Conservation (phyloP, 2,888 invertebrate species). For the Horisme vitalbata region DNA sequence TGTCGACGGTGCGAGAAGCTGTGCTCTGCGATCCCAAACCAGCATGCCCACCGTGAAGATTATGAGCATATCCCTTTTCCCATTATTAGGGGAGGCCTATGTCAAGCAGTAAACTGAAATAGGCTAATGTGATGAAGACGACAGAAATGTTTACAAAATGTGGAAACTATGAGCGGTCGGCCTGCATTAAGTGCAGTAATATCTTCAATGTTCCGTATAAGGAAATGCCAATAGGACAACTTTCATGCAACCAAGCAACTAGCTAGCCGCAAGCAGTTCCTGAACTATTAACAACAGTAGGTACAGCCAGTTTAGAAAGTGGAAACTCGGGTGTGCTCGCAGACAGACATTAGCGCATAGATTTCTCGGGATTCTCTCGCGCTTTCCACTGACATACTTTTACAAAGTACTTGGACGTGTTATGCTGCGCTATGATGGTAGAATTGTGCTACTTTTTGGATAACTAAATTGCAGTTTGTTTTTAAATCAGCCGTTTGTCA, state of each 20-base stretch:
- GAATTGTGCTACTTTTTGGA: conserved; percentile 2
- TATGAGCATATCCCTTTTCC: no score
- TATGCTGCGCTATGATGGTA: conserved; percentile 25
- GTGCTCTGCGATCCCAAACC: no score
- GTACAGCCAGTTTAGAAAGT: conserved; percentile 78
- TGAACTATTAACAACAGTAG: conserved; percentile 70
- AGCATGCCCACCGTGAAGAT: no score
- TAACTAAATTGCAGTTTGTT: neutral
- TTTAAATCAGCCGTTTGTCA: no score
- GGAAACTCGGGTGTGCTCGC: conserved; percentile 62
- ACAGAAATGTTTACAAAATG: no score
- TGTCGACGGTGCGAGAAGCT: no score
- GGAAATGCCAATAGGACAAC: conserved; percentile 71
- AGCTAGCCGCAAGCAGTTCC: conserved; percentile 72
- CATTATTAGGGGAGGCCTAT: no score
- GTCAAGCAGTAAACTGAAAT: no score
- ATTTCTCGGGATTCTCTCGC: conserved; percentile 81
- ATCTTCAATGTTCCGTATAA: conserved; percentile 41
- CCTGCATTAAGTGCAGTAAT: conserved; percentile 8
- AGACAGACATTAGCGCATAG: conserved; percentile 66
- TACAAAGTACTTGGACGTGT: conserved; percentile 45
- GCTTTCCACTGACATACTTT: conserved; percentile 81
- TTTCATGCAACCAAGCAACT: conserved; percentile 61
- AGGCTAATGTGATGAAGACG: no score
- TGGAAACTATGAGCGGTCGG: no score